Percentiles rank a stretch among this genome's conserved stretches.
These are phyloP conservation scores for Mungos mungo DNA, from an alignment of 2,113 vertebrate species.

Conservation along the genomic window DNA sequence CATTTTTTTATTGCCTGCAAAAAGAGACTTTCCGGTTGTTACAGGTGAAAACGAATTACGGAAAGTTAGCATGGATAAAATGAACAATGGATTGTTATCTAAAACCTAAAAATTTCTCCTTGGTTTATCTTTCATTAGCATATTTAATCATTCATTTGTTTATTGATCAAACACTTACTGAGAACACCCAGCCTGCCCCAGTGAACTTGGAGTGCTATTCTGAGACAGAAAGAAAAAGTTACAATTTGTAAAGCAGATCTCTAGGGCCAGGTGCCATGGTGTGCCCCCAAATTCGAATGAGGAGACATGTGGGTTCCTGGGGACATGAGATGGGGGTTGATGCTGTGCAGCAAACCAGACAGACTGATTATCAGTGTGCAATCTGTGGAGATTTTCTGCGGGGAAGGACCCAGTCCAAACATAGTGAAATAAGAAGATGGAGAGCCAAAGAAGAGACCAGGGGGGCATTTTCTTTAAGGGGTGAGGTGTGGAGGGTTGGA, in stretches of 20 bases:
- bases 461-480: background rate
- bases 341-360: background rate
- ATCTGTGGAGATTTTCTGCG: background rate
- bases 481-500: background rate
- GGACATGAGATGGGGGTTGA: background rate
- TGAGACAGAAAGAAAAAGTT: background rate
- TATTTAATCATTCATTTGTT: background rate
- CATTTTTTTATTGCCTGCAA: background rate
- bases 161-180: background rate
- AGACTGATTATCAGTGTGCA: background rate
- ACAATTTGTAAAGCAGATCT: background rate
- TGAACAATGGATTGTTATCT: background rate
- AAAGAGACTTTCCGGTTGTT: background rate
- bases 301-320: background rate
- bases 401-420: background rate
- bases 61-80: background rate
- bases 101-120: background rate
- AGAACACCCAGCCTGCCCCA: background rate
- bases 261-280: background rate
- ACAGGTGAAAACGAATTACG: background rate
- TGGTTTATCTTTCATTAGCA: background rate
- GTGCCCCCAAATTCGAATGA: background rate
- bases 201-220: background rate
- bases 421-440: background rate
- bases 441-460: background rate